These are phyloP conservation scores for Zoroaster sp. DNA, from an alignment of 53 echinoderm and acorn worm genomes.

Conservation along the genomic window DNA sequence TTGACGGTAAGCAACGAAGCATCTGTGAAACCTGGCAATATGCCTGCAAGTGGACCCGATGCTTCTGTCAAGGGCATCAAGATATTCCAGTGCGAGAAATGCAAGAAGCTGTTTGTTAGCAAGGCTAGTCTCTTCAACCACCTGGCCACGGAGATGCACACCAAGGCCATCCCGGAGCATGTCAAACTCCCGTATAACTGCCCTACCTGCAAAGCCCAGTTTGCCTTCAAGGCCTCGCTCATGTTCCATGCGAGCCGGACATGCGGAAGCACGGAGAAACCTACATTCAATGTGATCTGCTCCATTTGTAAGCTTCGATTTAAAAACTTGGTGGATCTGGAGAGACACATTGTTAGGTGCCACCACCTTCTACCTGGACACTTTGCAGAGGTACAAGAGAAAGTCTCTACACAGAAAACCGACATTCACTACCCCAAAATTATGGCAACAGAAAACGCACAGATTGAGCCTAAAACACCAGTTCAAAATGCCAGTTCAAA, in stretches of 20 bases:
- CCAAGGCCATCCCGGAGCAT: slow-evolving; percentile 15
- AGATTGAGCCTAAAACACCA: not conserved
- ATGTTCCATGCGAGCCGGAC: slow-evolving; percentile 43
- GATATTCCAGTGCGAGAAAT: slow-evolving; percentile 69
- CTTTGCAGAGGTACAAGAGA: slow-evolving; percentile 15
- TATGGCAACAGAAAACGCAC: not conserved
- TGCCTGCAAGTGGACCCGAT: not conserved
- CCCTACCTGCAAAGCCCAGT: slow-evolving; percentile 17
- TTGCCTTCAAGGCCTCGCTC: slow-evolving; percentile 63
- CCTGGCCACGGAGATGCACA: slow-evolving; percentile 59
- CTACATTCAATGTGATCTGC: slow-evolving; percentile 52
- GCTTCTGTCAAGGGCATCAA: slow-evolving; percentile 43
- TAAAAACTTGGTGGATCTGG: slow-evolving; percentile 42
- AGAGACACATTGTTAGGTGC: slow-evolving; percentile 30
- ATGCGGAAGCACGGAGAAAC: slow-evolving; percentile 16
- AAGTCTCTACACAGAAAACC: not conserved
- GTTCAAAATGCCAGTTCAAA: not conserved
- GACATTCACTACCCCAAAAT: not conserved
- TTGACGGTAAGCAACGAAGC: not conserved
- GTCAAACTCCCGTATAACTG: slow-evolving; percentile 42
- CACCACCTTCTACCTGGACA: slow-evolving; percentile 35
- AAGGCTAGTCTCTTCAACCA: slow-evolving; percentile 70
- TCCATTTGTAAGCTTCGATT: slow-evolving; percentile 55
- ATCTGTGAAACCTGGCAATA: not conserved
- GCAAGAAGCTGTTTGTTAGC: slow-evolving; percentile 68